phyloP scores from a whole-genome alignment of 2,113 vertebrate genomes.

The Dicerorhinus sumatrensis region DNA sequence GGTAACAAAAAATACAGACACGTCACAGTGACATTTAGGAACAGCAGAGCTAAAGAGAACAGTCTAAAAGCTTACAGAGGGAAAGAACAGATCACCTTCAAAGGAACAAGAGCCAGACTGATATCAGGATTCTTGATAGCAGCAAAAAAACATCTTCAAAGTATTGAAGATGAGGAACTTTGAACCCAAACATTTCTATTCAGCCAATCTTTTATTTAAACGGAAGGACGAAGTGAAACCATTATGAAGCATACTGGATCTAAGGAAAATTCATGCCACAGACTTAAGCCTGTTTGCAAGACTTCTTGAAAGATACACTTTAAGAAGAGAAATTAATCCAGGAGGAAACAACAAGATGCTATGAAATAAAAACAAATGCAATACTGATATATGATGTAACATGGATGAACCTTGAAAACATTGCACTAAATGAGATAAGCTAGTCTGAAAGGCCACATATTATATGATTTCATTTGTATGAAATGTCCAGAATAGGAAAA shows the following conservation, averaged over 20 bases:
- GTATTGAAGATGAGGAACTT: not conserved
- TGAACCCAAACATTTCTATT: not conserved
- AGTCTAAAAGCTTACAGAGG: not conserved
- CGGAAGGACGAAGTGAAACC: not conserved
- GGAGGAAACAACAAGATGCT: not conserved
- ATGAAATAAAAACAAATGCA: not conserved
- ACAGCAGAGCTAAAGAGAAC: not conserved
- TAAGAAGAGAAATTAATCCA: not conserved
- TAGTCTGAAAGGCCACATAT: not conserved
- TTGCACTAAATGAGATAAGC: not conserved
- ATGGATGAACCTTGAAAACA: not conserved
- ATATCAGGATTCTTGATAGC: not conserved
- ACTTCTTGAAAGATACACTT: not conserved
- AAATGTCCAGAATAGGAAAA: not conserved
- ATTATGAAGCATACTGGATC: not conserved
- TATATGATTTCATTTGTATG: not conserved
- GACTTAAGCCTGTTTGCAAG: not conserved
- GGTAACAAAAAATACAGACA: not conserved
- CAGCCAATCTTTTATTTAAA: not conserved
- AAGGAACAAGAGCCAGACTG: not conserved
- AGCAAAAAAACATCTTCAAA: not conserved
- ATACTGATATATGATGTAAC: not conserved
- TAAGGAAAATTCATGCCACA: not conserved
- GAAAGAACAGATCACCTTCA: not conserved
- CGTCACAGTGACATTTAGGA: not conserved